Evolutionary conservation across 1,140 invertebrate genomes (phyloP), one percentile per base, ranked within the genome.

Genomic region (Elymnias hypermnestra): DNA sequence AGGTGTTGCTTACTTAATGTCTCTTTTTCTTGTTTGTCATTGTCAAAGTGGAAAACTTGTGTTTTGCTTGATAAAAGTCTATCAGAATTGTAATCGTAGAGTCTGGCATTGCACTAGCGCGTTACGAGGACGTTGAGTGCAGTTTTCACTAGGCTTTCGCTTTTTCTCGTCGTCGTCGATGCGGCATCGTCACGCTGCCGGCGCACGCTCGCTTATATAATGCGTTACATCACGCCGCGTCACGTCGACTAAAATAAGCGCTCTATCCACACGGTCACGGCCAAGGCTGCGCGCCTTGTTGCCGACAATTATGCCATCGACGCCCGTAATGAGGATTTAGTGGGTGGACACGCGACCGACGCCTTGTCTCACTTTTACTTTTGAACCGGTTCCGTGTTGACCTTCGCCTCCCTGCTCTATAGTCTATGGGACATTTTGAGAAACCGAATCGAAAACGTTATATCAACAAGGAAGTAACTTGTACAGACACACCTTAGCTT

Each of bases 301-400:
- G 61, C 48, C 63, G 63, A 72, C 79, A 83, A 83, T 83, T 79
- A 78, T 72, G 57, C 71, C 61, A 64, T 59, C 73, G 61, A 49
- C 57, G 68, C 49, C 60, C 58, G 79, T 72, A 82, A 79, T 77
- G 79, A 83, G 77, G 77, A 78, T 78, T 82, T 74, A 72, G 77
- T 79, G 77, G 79, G 78, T 83, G 76, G 77, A 83, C 64, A 72
- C 65, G 67, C 58, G 57, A 67, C 56, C 61, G 54, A 53, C 57
- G 63, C 45, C 53, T 49, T 53, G 55, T n/a, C 63, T 66, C 68
- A 81, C 77, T 83, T 82, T 83, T 83, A 83, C 79, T 83, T 78
- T 77, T 72, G 67, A 78, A 76, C 75, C 75, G 75, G 77, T 81
- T 65, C 36, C 37, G 19, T 13, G 28, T 46, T 72, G 72, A 72